Evolutionary conservation across 2,888 invertebrate species (phyloP).

Genomic region (Parnassius smintheus): DNA sequence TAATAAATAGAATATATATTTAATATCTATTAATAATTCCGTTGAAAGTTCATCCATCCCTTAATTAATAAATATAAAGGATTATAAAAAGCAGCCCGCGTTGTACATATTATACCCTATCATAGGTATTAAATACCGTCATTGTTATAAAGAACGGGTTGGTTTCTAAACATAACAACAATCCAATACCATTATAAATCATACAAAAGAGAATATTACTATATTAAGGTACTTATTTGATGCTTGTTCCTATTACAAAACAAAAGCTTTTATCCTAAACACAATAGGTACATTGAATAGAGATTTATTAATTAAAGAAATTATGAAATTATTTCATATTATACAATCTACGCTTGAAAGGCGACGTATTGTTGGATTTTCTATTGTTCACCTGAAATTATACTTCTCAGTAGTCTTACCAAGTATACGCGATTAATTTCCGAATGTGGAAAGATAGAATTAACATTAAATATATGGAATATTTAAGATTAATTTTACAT

Average conservation of each 20-base stretch:
- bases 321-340: not conserved
- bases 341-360: not conserved
- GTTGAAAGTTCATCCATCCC: too few relatives aligned
- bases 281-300: conserved; percentile 6
- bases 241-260: not conserved
- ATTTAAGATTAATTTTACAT: too few relatives aligned
- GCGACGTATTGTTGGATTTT: not conserved
- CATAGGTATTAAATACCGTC: not conserved
- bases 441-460: too few relatives aligned
- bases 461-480: too few relatives aligned
- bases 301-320: conserved; percentile 10
- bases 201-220: conserved; percentile 2
- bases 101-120: not conserved
- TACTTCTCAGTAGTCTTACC: not conserved
- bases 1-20: too few relatives aligned
- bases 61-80: too few relatives aligned
- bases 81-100: not conserved
- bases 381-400: conserved; percentile 3
- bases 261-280: conserved; percentile 13
- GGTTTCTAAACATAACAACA: not conserved
- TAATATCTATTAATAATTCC: too few relatives aligned
- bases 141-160: not conserved
- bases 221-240: conserved; percentile 5
- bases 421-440: too few relatives aligned
- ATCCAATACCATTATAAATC: not conserved